A percentile compares a stretch with the other conserved stretches of the same genome.
These are phyloP conservation scores for Oryzias dopingdopingensis DNA, from an alignment of 2,797 vertebrate genomes.

Conservation along the genomic window DNA sequence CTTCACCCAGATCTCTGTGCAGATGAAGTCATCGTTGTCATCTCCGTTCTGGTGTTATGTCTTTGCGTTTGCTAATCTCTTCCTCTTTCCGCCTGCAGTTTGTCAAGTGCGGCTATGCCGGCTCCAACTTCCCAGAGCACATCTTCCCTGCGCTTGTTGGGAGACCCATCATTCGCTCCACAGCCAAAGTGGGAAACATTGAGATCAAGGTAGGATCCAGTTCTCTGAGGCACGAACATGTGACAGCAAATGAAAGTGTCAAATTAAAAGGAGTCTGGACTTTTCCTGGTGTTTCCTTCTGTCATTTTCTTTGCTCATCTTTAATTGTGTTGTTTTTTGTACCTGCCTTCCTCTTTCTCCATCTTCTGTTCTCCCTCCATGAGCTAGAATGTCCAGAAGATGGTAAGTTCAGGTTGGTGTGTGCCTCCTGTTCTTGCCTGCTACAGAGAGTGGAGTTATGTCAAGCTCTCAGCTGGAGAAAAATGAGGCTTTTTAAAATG, in stretches of 20 bases:
- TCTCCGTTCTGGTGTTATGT: background rate
- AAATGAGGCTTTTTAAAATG: conserved; percentile 2
- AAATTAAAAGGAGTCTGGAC: conserved; percentile 8
- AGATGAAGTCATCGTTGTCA: too few relatives aligned
- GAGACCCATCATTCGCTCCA: conserved; percentile 83
- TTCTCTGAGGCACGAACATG: background rate
- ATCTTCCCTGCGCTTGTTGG: conserved; percentile 86
- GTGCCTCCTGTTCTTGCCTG: conserved; percentile 82
- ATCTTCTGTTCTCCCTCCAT: conserved; percentile 82
- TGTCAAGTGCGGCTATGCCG: conserved; percentile 85
- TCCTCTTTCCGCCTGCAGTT: conserved; percentile 65
- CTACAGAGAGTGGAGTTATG: conserved; percentile 46
- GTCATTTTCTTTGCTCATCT: conserved; percentile 50
- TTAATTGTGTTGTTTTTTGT: conserved; percentile 14
- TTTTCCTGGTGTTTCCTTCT: conserved; percentile 32
- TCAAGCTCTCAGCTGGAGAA: conserved; percentile 26
- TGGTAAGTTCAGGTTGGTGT: conserved; percentile 94
- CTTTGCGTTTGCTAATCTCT: conserved; percentile 20
- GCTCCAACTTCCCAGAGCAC: conserved; percentile 86
- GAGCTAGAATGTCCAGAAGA: conserved; percentile 98
- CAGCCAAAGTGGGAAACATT: conserved; percentile 84
- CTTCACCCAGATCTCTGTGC: too few relatives aligned
- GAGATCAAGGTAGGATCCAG: conserved; percentile 80
- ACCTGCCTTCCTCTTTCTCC: conserved; percentile 84
- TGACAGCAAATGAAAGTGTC: background rate